Evolutionary conservation across 2,888 invertebrate genomes (phyloP), one percentile per base, ranked within the genome.

Genomic region (Dynastes hyllus): DNA sequence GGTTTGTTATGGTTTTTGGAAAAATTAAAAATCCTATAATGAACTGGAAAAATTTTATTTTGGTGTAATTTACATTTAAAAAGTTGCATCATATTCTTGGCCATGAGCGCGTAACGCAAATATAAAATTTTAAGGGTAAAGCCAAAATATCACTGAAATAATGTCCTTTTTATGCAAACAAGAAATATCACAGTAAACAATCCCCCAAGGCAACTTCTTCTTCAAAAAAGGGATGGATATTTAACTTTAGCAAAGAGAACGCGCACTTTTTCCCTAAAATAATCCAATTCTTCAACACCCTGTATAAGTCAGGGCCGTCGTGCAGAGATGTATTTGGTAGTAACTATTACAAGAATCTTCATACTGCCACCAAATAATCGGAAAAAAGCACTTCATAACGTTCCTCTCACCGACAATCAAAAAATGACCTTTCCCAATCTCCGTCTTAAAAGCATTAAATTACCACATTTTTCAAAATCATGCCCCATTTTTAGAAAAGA

Each of bases 401-500:
- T 71, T 78, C 80, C 82, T 81, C 81, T 82, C 82, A 82, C 82
- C 80, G 67, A 81, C 80, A 73, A 78, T 67, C 45, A 80, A 79
- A 79, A 82, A 82, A 81, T 82, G 82, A 80, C 73, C 76, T 75
- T 80, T 65, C 77, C 79, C 80, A 81, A 79, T 79, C 80, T 76
- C 78, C 81, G 80, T 78, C 83, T 83, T 83, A 81, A 83, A 83
- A 83, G 80, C 73, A 65, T 77, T 58, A 63, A 79, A 79, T 77
- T 80, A 79, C 81, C 80, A 78, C 80, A 81, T 83, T 82, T 79
- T 73, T 40, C 75, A 78, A 80, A 83, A 81, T 78, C 78, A 75
- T 80, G 82, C 77, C 82, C 83, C 82, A 83, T 80, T 81, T 83
- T 82, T 82, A 77, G 79, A 78, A 75, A 79, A 80, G 78, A 78